A percentile compares a stretch with the other conserved stretches of the same genome.
Evolutionary conservation across 2,113 vertebrate species (phyloP).

Genomic region (Pelobates fuscus): DNA sequence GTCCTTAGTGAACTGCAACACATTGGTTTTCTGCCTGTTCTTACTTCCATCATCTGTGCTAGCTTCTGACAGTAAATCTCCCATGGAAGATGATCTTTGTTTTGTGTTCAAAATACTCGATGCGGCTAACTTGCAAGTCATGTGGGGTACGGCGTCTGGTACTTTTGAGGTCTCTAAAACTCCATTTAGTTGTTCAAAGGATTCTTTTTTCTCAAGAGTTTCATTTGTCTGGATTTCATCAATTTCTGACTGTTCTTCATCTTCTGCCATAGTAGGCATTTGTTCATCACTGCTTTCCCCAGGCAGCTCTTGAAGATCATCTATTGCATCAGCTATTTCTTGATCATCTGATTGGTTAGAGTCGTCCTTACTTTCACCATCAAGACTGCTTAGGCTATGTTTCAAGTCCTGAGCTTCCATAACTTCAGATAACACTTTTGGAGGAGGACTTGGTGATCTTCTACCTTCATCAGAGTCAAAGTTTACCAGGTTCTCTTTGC

Average conservation of each 20-base stretch:
- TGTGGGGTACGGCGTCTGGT: constrained; percentile 15
- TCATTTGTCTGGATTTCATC: background rate
- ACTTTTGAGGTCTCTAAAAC: constrained; percentile 8
- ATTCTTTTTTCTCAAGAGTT: background rate
- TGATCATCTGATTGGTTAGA: constrained; percentile 26
- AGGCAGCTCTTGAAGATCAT: constrained; percentile 41
- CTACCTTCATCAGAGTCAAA: constrained; percentile 47
- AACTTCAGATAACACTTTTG: constrained; percentile 63
- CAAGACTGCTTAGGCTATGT: constrained; percentile 30
- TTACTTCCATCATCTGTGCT: constrained; percentile 34
- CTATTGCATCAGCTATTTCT: background rate
- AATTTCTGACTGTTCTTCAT: constrained; percentile 48
- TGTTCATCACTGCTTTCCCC: background rate
- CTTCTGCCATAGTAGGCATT: constrained; percentile 24
- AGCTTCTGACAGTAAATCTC: constrained; percentile 72
- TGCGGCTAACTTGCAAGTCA: background rate
- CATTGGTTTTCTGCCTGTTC: background rate
- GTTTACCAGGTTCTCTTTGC: constrained; percentile 54
- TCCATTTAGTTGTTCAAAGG: background rate
- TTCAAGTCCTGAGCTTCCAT: constrained; percentile 34
- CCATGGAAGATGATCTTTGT: constrained; percentile 74
- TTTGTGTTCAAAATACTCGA: constrained; percentile 53
- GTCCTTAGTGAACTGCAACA: constrained; percentile 35
- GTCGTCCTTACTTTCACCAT: constrained; percentile 15
- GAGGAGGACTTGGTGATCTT: constrained; percentile 59